Base-by-base conservation (phyloP, 1,140 invertebrate genomes). In the Meloidogyne chitwoodi region DNA sequence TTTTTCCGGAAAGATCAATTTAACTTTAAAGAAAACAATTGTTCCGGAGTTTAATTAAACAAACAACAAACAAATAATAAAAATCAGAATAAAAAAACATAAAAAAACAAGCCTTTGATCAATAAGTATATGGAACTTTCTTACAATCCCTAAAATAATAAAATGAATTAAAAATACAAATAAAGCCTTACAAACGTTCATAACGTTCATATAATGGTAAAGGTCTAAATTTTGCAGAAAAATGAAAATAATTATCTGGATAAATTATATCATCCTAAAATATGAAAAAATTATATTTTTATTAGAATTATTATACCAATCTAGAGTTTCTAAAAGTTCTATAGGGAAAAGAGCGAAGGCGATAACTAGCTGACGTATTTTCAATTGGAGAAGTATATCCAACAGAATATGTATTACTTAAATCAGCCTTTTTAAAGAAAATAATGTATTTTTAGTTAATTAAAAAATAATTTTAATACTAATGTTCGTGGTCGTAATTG, bases 401-500 rank as follows among this genome's bases (percentile, higher is more conserved):
- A 16, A 73, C 26, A 63, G 14, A 24, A 11, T 29, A 73, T 6
- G 71, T 34, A n/a, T 64, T 61, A 14, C 26, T 31, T 64, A 73
- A 63, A n/a, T 73, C 48, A 31, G 44, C 71, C 71, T 72, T n/a
- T 27, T 31, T 11, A 61, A 41, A 38, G 2, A 12, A 12, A 14
- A 14, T 29, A 62, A 22, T 41, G 0, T 48, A 31, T 31, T 38
- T 38, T 38, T 38, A 8, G 10, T 11, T n/a, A 71, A 19, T 72
- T 24, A 27, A 6, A 10, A 5, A 56, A 26, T 19, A 19, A 70
- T 10, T 19, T 38, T 24, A 56, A 27, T 31, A 73, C 71, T 26
- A 73, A 63, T 5, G 71, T 73, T n/a, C 71, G 71, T 41, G 71
- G 56, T 26, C 71, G 71, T 11, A 73, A 14, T 29, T 73, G 71